Base-by-base conservation (phyloP, 2,113 vertebrate genomes). In the Pteronura brasiliensis region DNA sequence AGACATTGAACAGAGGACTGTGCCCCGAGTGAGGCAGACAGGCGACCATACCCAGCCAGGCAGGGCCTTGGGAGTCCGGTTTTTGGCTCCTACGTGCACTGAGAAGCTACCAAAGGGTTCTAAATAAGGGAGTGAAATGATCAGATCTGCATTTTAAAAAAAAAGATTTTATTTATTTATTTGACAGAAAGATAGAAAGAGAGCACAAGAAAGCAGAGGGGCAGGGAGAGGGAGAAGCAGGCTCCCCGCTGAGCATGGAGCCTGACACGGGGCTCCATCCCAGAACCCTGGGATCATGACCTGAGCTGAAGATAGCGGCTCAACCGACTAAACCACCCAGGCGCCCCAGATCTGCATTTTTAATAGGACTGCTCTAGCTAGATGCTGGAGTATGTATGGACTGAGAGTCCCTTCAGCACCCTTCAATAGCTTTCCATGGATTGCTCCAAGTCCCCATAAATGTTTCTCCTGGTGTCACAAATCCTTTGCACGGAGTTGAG, bases 321-420 rank as follows among this genome's bases (percentile, higher is more conserved):
- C 15, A 52, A 52, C 52, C 52, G 4, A 52, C 15, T 5, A 15
- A 17, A 4, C 52, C 52, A 52, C 52, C 52, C 52, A 17, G 52
- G 52, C 15, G 15, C 52, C 52, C 52, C 39, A 76, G 39, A 72
- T 84, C 7, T 80, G 47, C 49, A 83, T 77, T 90, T 90, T 79
- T 92, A 72, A 15, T 79, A 90, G 34, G 61, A 67, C 10, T 90
- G 81, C 80, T 90, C 63, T 10, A 42, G 79, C 47, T 90, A 36
- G 67, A 47, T 67, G 52, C 85, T 61, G 49, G 61, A 36, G 29
- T 25, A 29, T 20, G 29, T 25, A 29, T 20, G 8, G 18, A 71
- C 49, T 76, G 52, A 92, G 79, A 69, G n/a, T 77, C 47, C 77
- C 82, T 93, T 86, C 11, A 3, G 25, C 1, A 20, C 34, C 34